These are phyloP conservation scores for Hipposideros armiger DNA, from an alignment of 2,113 vertebrate genomes.

Conservation along the genomic window DNA sequence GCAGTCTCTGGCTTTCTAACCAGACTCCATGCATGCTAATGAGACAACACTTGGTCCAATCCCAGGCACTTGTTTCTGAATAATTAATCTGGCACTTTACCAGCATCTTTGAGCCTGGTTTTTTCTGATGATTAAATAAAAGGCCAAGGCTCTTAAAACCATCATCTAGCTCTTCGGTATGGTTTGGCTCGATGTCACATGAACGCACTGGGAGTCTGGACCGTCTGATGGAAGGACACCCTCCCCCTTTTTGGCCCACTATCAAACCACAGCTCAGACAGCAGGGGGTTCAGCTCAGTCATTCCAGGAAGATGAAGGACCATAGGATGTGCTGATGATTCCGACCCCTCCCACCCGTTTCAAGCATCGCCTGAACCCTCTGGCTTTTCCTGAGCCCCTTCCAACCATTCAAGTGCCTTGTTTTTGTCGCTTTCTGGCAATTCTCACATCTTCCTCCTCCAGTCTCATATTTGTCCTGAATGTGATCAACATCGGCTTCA, in stretches of 20 bases:
- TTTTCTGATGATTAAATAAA: conserved; percentile 80
- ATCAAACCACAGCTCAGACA: background rate
- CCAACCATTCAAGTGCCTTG: conserved; percentile 53
- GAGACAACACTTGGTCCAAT: conserved; percentile 67
- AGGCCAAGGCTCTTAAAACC: conserved; percentile 74
- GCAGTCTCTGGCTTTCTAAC: background rate
- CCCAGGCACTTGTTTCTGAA: conserved; percentile 72
- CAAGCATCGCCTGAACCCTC: conserved; percentile 71
- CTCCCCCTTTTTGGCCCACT: background rate
- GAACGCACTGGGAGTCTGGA: conserved; percentile 39
- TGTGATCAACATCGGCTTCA: background rate
- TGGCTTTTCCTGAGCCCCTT: conserved; percentile 56
- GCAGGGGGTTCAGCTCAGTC: background rate
- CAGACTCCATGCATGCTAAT: conserved; percentile 33
- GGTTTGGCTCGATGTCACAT: conserved; percentile 60
- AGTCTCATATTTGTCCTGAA: conserved; percentile 17
- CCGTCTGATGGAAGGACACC: conserved; percentile 40
- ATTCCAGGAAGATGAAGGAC: background rate
- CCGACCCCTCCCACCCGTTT: conserved; percentile 54
- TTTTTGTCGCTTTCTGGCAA: conserved; percentile 78
- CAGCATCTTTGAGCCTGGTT: conserved; percentile 35
- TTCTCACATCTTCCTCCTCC: background rate
- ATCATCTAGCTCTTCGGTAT: conserved; percentile 73
- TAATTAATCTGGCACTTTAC: conserved; percentile 83
- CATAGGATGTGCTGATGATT: conserved; percentile 61